A percentile compares a stretch with the other conserved stretches of the same genome.
phyloP scores from a whole-genome alignment of 2,888 invertebrate species.

The Chouioia cunea region DNA sequence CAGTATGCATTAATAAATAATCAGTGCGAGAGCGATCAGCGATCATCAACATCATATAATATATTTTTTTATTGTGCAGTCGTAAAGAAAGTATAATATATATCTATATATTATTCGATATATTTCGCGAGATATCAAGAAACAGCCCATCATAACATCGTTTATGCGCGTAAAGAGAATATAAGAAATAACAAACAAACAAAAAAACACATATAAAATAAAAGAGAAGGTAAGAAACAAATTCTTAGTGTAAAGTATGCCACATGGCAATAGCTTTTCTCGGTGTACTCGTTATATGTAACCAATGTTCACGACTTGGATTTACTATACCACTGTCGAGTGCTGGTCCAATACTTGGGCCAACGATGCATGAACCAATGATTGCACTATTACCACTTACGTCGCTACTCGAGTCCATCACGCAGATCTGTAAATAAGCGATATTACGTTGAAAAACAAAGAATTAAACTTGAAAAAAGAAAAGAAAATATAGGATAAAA shows the following conservation, averaged over 20 bases:
- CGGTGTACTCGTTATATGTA: constrained; percentile 88
- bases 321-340: constrained; percentile 64
- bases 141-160: too few relatives aligned
- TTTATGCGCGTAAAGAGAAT: too few relatives aligned
- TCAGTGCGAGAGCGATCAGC: not conserved
- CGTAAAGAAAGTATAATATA: not conserved
- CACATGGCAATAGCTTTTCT: constrained; percentile 91
- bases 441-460: not conserved
- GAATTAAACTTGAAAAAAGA: not conserved
- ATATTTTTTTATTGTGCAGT: constrained; percentile 4
- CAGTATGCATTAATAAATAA: too few relatives aligned
- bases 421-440: constrained; percentile 70
- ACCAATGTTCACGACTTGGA: constrained; percentile 87
- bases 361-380: constrained; percentile 82
- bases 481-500: not conserved
- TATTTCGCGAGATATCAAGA: not conserved
- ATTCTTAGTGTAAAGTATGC: constrained; percentile 77
- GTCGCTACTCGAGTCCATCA: constrained; percentile 75
- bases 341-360: constrained; percentile 67
- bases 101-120: too few relatives aligned
- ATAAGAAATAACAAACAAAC: too few relatives aligned
- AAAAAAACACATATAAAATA: too few relatives aligned
- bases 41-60: not conserved
- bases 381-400: constrained; percentile 74
- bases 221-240: too few relatives aligned